A percentile compares a stretch with the other conserved stretches of the same genome.
Evolutionary conservation across 2,888 invertebrate genomes (phyloP).

Genomic region (Dynastes hyllus): DNA sequence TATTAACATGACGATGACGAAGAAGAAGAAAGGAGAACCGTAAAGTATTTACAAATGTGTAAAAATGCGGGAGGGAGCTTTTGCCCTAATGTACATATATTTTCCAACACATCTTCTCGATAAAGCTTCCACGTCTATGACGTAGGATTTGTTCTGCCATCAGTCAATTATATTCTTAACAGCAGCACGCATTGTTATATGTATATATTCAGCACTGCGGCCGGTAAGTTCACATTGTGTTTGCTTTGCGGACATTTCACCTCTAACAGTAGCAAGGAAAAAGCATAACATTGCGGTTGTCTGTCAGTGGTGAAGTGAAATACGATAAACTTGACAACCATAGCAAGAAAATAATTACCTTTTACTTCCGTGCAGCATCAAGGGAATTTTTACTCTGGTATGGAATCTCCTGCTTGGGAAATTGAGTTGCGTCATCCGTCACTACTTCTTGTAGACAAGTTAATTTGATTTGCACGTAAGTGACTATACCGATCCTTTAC

Average conservation of each 20-base stretch:
- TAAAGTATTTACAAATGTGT: no score
- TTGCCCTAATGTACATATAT: no score
- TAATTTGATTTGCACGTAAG: background rate
- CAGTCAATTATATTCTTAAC: no score
- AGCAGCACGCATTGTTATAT: no score
- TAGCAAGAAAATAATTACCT: constrained; percentile 32
- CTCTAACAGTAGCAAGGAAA: background rate
- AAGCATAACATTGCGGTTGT: background rate
- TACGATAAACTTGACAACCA: constrained; percentile 20
- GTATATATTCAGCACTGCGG: background rate
- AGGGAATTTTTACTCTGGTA: background rate
- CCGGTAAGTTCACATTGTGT: background rate
- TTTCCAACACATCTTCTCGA: no score
- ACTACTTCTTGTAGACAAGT: constrained; percentile 16
- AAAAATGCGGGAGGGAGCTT: no score
- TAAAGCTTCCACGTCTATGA: no score
- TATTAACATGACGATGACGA: no score
- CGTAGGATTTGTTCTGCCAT: no score
- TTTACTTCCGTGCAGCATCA: constrained; percentile 19
- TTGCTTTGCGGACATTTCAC: background rate
- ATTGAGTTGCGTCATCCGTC: constrained; percentile 12
- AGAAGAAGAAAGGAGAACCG: no score
- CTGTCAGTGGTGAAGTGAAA: constrained; percentile 29
- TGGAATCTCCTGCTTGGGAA: background rate
- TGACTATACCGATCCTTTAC: background rate